phyloP scores from a whole-genome alignment of 2,888 invertebrate species.

The Perdita meconis region DNA sequence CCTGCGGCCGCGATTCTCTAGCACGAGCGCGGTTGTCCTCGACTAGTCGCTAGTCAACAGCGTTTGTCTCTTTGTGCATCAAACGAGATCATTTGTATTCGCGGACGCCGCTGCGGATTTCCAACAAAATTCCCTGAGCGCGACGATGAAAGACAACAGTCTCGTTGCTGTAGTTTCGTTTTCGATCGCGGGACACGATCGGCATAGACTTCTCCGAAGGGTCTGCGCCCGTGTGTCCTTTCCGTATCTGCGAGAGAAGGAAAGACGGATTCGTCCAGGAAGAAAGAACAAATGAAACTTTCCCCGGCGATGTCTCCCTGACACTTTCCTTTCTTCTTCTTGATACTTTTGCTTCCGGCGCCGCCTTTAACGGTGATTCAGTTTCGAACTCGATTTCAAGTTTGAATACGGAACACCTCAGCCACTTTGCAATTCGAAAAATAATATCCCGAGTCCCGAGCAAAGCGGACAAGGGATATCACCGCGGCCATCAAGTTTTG shows the following conservation, averaged over 20 bases:
- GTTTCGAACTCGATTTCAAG: conserved; percentile 62
- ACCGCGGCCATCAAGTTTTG: conserved; percentile 65
- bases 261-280: neutral
- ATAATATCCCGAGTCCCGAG: conserved; percentile 56
- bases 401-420: conserved; percentile 37
- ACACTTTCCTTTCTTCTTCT: neutral
- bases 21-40: neutral
- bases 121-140: neutral
- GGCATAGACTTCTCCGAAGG: too few relatives aligned
- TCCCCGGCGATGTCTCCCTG: neutral
- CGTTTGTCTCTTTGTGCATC: neutral
- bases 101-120: neutral
- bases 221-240: too few relatives aligned
- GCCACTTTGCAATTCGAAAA: conserved; percentile 55
- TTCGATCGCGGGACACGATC: neutral
- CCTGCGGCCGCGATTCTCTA: neutral
- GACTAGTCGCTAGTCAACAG: conserved; percentile 1
- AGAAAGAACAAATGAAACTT: neutral
- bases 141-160: neutral
- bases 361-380: conserved; percentile 27
- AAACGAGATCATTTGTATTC: conserved; percentile 1
- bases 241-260: too few relatives aligned
- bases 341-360: neutral
- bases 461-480: conserved; percentile 57
- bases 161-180: neutral